A percentile compares a stretch with the other conserved stretches of the same genome.
phyloP scores from a whole-genome alignment of 2,888 invertebrate genomes.

The Tipula lateralis region DNA sequence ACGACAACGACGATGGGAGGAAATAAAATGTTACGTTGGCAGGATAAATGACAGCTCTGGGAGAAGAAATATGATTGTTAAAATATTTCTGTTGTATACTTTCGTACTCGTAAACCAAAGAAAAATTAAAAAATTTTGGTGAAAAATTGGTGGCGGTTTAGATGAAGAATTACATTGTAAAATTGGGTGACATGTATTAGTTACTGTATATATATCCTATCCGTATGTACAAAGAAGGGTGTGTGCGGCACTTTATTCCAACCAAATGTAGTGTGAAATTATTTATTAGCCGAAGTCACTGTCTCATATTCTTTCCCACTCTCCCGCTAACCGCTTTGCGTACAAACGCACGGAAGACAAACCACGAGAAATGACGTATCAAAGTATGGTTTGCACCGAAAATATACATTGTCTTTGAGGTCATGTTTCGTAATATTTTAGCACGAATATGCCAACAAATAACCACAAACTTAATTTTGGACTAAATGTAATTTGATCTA shows the following conservation, averaged over 20 bases:
- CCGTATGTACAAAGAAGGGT: background rate
- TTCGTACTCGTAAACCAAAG: background rate
- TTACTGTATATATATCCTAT: background rate
- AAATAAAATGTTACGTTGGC: background rate
- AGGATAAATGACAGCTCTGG: background rate
- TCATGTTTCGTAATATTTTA: too few relatives aligned
- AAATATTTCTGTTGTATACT: background rate
- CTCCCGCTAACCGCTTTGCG: too few relatives aligned
- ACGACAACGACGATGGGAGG: background rate
- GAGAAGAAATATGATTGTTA: background rate
- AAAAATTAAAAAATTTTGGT: background rate
- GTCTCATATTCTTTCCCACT: too few relatives aligned
- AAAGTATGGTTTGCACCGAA: too few relatives aligned
- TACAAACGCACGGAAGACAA: too few relatives aligned
- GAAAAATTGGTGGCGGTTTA: slow-evolving; percentile 19
- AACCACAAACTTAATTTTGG: too few relatives aligned
- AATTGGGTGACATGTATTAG: slow-evolving; percentile 14
- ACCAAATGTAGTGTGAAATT: background rate
- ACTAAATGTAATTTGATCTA: too few relatives aligned
- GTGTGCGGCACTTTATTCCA: background rate
- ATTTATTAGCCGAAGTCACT: background rate
- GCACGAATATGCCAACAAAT: too few relatives aligned
- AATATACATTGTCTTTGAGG: too few relatives aligned
- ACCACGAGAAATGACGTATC: too few relatives aligned
- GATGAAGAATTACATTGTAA: slow-evolving; percentile 11